phyloP scores from a whole-genome alignment of 2,888 invertebrate genomes.

The Ophioninae sp. region DNA sequence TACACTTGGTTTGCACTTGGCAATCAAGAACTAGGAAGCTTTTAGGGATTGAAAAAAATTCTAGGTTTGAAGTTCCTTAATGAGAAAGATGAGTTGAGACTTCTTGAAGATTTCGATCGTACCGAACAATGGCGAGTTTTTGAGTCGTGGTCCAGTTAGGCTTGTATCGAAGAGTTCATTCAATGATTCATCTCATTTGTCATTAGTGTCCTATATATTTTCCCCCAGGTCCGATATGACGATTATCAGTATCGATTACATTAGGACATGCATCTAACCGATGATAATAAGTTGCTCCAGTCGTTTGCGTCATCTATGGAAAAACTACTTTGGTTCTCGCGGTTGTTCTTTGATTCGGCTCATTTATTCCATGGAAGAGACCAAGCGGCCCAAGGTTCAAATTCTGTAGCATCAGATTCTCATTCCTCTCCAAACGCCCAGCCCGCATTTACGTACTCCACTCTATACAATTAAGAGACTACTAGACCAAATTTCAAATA shows the following conservation, averaged over 20 bases:
- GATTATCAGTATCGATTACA: no score
- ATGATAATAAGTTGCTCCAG: no score
- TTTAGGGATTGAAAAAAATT: constrained; percentile 30
- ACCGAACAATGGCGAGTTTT: neutral
- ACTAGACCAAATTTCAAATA: neutral
- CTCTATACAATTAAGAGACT: neutral
- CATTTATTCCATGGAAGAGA: neutral
- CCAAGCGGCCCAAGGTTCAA: neutral
- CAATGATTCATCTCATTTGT: no score
- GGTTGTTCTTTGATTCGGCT: no score
- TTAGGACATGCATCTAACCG: no score
- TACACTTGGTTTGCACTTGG: neutral
- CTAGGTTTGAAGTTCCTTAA: constrained; percentile 20
- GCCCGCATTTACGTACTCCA: no score
- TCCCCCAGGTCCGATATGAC: no score
- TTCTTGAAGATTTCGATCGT: neutral
- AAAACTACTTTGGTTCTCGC: no score
- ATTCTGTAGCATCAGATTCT: neutral
- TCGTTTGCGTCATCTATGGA: no score
- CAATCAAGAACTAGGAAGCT: neutral
- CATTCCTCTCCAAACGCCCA: no score
- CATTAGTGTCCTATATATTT: no score
- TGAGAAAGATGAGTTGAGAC: neutral
- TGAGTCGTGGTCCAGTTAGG: neutral
- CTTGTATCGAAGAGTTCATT: no score